A percentile compares a stretch with the other conserved stretches of the same genome.
Evolutionary conservation across 1,140 invertebrate species (phyloP).

Genomic region (Lamellibrachia luymesi): DNA sequence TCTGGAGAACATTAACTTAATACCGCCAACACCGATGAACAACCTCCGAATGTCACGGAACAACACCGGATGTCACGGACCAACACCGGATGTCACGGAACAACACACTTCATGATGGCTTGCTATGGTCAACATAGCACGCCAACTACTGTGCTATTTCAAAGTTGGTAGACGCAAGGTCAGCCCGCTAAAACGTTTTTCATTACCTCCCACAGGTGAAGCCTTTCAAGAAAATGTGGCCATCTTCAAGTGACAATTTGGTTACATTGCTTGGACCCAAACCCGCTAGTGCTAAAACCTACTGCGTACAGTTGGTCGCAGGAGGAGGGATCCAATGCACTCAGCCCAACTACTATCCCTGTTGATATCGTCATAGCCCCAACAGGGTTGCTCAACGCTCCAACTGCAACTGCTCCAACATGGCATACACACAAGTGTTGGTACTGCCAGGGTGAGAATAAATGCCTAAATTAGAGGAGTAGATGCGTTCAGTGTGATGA

Average conservation of each 20-base stretch:
- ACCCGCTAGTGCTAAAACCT: not conserved
- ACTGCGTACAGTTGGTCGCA: not conserved
- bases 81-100: no score
- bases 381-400: not conserved
- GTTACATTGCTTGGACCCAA: not conserved
- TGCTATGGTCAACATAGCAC: not conserved
- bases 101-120: not conserved
- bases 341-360: constrained; percentile 10
- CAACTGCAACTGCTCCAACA: not conserved
- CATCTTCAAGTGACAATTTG: constrained; percentile 11
- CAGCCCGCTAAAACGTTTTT: not conserved
- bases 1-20: not conserved
- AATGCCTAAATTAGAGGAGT: not conserved
- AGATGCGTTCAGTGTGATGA: not conserved
- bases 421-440: not conserved
- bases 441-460: not conserved
- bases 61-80: not conserved
- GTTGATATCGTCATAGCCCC: not conserved
- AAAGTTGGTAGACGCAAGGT: constrained; percentile 14
- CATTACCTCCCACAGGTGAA: constrained; percentile 12
- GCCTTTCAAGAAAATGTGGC: not conserved
- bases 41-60: not conserved
- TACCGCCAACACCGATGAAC: not conserved
- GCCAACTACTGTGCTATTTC: not conserved
- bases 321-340: constrained; percentile 6